A percentile compares a stretch with the other conserved stretches of the same genome.
phyloP scores from a whole-genome alignment of 1,140 invertebrate genomes.

The Episyrphus balteatus region DNA sequence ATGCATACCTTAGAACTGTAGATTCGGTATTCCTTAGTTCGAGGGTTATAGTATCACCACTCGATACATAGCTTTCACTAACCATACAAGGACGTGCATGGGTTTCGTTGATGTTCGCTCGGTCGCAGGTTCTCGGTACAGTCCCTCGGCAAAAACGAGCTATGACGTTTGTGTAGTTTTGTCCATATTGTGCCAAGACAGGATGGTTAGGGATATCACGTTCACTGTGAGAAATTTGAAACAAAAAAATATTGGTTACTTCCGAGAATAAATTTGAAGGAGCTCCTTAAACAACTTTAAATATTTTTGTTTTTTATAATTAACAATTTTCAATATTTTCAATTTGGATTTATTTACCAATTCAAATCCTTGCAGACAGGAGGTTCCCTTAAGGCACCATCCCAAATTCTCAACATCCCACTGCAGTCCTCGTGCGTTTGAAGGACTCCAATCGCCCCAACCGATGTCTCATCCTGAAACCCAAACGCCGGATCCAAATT shows the following conservation, averaged over 20 bases:
- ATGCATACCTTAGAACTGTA: constrained; percentile 63
- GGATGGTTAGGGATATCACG: constrained; percentile 2
- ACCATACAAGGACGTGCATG: constrained; percentile 58
- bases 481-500: constrained; percentile 42
- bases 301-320: no score
- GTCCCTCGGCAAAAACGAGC: constrained; percentile 67
- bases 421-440: constrained; percentile 59
- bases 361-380: constrained; percentile 68
- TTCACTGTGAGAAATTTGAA: not conserved
- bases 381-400: constrained; percentile 63
- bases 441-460: constrained; percentile 40
- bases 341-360: constrained; percentile 45
- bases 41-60: constrained; percentile 64
- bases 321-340: no score
- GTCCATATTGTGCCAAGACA: constrained; percentile 19
- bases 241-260: not conserved
- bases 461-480: constrained; percentile 42
- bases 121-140: constrained; percentile 66
- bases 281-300: no score
- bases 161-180: constrained; percentile 57
- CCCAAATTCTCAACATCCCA: constrained; percentile 73
- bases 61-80: constrained; percentile 72
- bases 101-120: constrained; percentile 39
- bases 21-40: constrained; percentile 68
- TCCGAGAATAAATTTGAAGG: no score